Evolutionary conservation across 2,113 vertebrate species (phyloP).

Genomic region (Pelvicachromis taeniatus): DNA sequence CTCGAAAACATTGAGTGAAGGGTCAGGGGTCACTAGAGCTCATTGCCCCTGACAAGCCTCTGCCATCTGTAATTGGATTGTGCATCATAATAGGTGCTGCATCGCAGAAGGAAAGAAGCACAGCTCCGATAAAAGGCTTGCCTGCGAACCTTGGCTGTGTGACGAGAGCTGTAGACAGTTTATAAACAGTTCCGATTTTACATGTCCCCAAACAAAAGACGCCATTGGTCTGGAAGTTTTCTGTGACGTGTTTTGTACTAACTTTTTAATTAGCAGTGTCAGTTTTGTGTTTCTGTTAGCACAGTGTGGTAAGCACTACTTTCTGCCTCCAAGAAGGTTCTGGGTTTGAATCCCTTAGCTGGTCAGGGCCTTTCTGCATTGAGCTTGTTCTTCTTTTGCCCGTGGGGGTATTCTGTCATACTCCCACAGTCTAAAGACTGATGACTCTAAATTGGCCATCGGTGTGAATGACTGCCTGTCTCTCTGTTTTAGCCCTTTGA

Average conservation of each 20-base stretch:
- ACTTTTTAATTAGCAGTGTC: not conserved
- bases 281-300: not conserved
- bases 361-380: not conserved
- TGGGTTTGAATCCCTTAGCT: not conserved
- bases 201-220: not conserved
- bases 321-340: not conserved
- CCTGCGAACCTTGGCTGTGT: not conserved
- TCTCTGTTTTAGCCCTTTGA: not conserved
- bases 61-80: conserved; percentile 33
- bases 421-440: not conserved
- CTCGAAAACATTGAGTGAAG: not conserved
- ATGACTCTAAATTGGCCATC: not conserved
- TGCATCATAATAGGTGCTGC: conserved; percentile 31
- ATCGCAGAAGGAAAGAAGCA: not conserved
- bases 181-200: not conserved
- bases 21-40: conserved; percentile 35
- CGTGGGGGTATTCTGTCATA: not conserved
- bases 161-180: not conserved
- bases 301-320: not conserved
- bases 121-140: conserved; percentile 3
- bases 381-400: not conserved
- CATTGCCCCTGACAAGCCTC: conserved; percentile 37
- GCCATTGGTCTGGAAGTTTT: not conserved
- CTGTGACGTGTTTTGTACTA: not conserved
- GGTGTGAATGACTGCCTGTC: not conserved